phyloP scores from a whole-genome alignment of 2,888 invertebrate genomes.

The Brenthis hecate region DNA sequence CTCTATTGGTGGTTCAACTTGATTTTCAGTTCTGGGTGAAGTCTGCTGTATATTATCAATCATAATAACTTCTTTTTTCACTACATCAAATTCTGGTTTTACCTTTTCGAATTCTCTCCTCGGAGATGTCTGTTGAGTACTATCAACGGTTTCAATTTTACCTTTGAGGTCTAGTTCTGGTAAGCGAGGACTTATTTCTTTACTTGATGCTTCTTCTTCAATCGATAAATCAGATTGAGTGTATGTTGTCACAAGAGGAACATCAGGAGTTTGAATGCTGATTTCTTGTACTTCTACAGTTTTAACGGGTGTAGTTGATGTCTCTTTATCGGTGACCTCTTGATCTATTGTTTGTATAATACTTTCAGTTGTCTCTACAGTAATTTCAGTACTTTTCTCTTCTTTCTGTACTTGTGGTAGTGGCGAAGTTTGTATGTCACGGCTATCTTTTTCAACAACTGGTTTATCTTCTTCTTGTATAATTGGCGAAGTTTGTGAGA shows the following conservation, averaged over 20 bases:
- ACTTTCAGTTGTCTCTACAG: constrained; percentile 65
- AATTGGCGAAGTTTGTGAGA: constrained; percentile 75
- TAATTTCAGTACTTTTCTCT: constrained; percentile 69
- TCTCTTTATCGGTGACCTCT: constrained; percentile 65
- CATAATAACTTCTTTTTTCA: constrained; percentile 42
- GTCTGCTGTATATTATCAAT: constrained; percentile 76
- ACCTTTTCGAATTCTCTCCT: constrained; percentile 40
- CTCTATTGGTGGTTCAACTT: constrained; percentile 41
- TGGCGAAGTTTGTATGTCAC: constrained; percentile 82
- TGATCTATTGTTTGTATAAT: constrained; percentile 65
- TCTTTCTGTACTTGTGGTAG: constrained; percentile 55
- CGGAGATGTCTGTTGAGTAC: constrained; percentile 52
- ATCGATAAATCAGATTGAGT: constrained; percentile 70
- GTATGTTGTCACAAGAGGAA: constrained; percentile 60
- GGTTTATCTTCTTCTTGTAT: constrained; percentile 44
- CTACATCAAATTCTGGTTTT: constrained; percentile 35
- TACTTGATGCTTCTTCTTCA: constrained; percentile 45
- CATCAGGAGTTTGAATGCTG: constrained; percentile 68
- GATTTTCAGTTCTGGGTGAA: constrained; percentile 71
- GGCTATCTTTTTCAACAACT: constrained; percentile 58
- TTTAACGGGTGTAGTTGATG: constrained; percentile 64
- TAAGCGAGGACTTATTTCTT: constrained; percentile 23
- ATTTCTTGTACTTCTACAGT: constrained; percentile 59
- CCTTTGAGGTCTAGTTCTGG: constrained; percentile 15
- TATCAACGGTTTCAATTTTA: constrained; percentile 41